Base-by-base conservation (phyloP, 2,888 invertebrate species). In the Leucozona laternaria region DNA sequence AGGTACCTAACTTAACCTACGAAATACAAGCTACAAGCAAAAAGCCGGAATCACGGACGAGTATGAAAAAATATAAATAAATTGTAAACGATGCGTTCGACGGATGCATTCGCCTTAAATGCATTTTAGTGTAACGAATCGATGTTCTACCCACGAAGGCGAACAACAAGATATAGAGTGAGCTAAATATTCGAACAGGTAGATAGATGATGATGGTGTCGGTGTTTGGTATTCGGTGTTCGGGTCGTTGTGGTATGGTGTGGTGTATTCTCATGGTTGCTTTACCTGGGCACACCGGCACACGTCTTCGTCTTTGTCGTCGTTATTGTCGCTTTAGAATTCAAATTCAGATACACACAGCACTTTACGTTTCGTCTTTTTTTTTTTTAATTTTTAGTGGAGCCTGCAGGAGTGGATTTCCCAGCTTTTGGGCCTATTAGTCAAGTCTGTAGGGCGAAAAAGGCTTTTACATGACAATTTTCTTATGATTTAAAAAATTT, bases 71-170 rank as follows among this genome's bases (percentile, higher is more conserved):
- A 76, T 60, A 80, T 60, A 80, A 80, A 85, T 77, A 77, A 80
- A 77, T 77, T 80, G 60, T 68, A 62, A 72, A 53, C 71, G 71
- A 80, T 62, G 79, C 73, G 68, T 78, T 57, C 62, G 50, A 68
- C 37, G 58, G 73, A 64, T 79, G 80, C 75, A 45, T 57, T 73
- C 28, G 62, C 68, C 17, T 43, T 62, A 79, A 70, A 68, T 85
- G 76, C 80, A 77, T 62, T 81, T 72, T 58, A 80, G 66, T 81
- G 77, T 70, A 85, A 68, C 85, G 85, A 85, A 81, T 85, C 70
- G 76, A 84, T 80, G 66, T 76, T 68, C 53, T 64, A 66, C 75
- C 15, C 37, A 60, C 60, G 22, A 15, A 58, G 15, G 17, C 22
- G 60, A 13, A 64, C 22, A 60, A 60, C 60, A 60, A 40, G 60